Evolutionary conservation across 2,888 invertebrate genomes (phyloP).

Genomic region (Callinectes sapidus): DNA sequence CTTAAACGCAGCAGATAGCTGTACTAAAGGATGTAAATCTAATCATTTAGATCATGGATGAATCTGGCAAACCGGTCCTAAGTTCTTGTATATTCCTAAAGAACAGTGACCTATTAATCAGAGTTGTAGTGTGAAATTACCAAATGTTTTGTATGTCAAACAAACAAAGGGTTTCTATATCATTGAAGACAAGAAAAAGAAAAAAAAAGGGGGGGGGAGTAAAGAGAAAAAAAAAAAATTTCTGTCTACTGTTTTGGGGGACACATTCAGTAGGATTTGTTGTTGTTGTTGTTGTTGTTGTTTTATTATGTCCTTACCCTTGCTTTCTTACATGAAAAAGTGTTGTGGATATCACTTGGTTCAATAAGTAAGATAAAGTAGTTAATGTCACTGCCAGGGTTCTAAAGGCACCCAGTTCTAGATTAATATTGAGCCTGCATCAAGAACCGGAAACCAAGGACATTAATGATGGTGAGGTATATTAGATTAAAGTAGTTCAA

Average conservation of each 20-base stretch:
- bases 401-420: slow-evolving; percentile 18
- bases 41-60: neutral
- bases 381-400: slow-evolving; percentile 43
- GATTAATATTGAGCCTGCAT: slow-evolving; percentile 40
- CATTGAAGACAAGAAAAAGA: neutral
- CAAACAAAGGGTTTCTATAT: neutral
- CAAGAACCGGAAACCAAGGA: slow-evolving; percentile 41
- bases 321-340: too few species aligned
- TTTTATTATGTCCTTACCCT: too few species aligned
- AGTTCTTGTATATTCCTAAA: neutral
- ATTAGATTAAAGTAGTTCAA: slow-evolving; percentile 38
- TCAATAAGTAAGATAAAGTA: neutral
- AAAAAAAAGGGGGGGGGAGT: too few species aligned
- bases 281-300: too few species aligned
- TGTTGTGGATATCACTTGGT: slow-evolving; percentile 36
- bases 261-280: too few species aligned
- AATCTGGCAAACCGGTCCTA: slow-evolving; percentile 32
- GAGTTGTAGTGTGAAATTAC: slow-evolving; percentile 41
- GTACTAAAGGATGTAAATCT: slow-evolving; percentile 31
- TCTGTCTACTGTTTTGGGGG: too few species aligned
- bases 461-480: slow-evolving; percentile 40
- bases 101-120: slow-evolving; percentile 42
- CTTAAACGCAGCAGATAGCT: slow-evolving; percentile 34
- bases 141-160: slow-evolving; percentile 29
- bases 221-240: too few species aligned